phyloP scores from a whole-genome alignment of 2,888 invertebrate genomes.

The Watsonalla cultraria region DNA sequence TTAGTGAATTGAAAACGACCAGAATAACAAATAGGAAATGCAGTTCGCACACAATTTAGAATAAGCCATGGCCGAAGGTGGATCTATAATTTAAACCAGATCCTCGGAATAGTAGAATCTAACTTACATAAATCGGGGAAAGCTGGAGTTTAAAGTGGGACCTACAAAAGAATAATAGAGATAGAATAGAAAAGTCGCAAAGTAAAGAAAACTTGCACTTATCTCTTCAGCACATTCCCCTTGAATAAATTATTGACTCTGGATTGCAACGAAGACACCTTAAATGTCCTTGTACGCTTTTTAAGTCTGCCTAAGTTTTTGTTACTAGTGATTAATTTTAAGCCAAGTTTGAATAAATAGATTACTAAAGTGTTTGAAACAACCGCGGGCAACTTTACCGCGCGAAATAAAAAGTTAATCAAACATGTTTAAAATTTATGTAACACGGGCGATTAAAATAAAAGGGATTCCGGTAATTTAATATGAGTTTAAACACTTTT shows the following conservation, averaged over 20 bases:
- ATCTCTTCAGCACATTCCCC: background rate
- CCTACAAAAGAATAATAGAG: background rate
- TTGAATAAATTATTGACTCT: background rate
- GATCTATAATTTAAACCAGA: conserved; percentile 37
- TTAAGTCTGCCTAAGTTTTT: too few species aligned
- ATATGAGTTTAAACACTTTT: conserved; percentile 19
- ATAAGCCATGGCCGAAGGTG: conserved; percentile 25
- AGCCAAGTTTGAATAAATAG: too few species aligned
- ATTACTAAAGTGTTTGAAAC: background rate
- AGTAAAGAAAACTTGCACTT: conserved; percentile 1
- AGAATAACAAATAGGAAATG: background rate
- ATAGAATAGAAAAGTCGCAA: background rate
- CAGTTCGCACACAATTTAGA: conserved; percentile 19
- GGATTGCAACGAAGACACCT: too few species aligned
- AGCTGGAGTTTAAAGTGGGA: conserved; percentile 17
- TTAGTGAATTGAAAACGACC: background rate
- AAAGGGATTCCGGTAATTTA: conserved; percentile 3
- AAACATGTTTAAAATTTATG: background rate
- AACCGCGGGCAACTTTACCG: background rate
- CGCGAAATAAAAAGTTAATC: background rate
- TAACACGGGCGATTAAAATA: background rate
- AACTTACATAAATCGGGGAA: conserved; percentile 25
- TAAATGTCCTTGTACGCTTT: too few species aligned
- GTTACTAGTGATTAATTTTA: too few species aligned
- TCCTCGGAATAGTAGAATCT: conserved; percentile 29